These are phyloP conservation scores for Drosophila subsilvestris DNA, from an alignment of 2,888 invertebrate genomes.

Conservation along the genomic window DNA sequence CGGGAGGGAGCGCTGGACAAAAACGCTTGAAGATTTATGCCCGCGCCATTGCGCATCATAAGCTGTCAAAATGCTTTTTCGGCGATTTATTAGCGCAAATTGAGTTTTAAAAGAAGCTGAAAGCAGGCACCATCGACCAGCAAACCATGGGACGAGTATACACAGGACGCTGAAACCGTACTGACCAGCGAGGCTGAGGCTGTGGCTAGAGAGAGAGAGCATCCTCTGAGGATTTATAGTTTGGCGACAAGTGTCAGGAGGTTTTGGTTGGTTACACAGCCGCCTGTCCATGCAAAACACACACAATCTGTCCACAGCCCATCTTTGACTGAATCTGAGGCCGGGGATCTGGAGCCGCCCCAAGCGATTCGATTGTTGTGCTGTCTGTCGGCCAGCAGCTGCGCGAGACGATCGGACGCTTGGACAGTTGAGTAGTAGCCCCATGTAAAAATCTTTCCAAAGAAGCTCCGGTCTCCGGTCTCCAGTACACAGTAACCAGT, in stretches of 20 bases:
- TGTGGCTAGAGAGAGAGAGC: conserved; percentile 1
- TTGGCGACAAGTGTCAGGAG: conserved; percentile 55
- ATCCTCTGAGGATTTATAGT: conserved; percentile 53
- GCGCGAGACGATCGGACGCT: conserved; percentile 10
- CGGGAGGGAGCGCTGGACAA: conserved; percentile 47
- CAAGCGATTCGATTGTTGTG: neutral
- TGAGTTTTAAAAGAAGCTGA: conserved; percentile 81
- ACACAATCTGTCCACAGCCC: conserved; percentile 70
- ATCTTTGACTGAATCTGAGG: conserved; percentile 48
- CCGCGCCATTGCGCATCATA: conserved; percentile 76
- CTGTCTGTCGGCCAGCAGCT: conserved; percentile 33
- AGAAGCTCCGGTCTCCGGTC: conserved; percentile 1
- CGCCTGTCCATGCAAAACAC: conserved; percentile 55
- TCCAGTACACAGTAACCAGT: neutral
- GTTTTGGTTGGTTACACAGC: conserved; percentile 9
- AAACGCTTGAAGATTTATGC: conserved; percentile 73
- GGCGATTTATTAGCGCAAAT: conserved; percentile 83
- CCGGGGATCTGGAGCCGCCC: neutral
- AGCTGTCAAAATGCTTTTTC: conserved; percentile 82
- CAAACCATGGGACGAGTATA: too few relatives aligned
- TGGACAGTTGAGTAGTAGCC: neutral
- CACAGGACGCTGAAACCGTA: neutral
- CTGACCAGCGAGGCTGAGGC: neutral
- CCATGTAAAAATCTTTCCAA: conserved; percentile 58
- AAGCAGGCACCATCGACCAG: conserved; percentile 17